Percentiles rank a stretch among this genome's conserved stretches.
These are phyloP conservation scores for Zaprionus kolodkinae DNA, from an alignment of 1,140 invertebrate species.

Conservation along the genomic window DNA sequence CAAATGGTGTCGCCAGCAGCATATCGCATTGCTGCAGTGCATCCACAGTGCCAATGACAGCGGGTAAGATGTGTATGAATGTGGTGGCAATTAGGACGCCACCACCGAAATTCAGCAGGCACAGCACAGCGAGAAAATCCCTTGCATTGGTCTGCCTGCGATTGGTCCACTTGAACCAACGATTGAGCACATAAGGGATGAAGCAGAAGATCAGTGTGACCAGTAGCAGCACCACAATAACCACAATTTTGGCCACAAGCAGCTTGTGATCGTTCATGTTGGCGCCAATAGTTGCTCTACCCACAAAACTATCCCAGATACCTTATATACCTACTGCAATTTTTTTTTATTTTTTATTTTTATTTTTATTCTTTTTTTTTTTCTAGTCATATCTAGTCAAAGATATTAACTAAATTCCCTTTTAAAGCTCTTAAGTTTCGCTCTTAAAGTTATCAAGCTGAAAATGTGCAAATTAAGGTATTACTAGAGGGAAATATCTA, in stretches of 20 bases:
- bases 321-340: slow-evolving; percentile 20
- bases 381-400: slow-evolving; percentile 8
- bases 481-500: background rate
- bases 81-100: slow-evolving; percentile 96
- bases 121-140: slow-evolving; percentile 84
- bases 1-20: slow-evolving; percentile 86
- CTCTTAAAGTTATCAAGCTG: background rate
- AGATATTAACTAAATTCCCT: slow-evolving; percentile 12
- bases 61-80: slow-evolving; percentile 95
- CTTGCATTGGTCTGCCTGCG: slow-evolving; percentile 85
- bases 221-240: slow-evolving; percentile 88
- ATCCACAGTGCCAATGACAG: slow-evolving; percentile 89
- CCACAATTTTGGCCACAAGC: slow-evolving; percentile 88
- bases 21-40: slow-evolving; percentile 85
- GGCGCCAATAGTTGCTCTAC: background rate
- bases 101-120: slow-evolving; percentile 93
- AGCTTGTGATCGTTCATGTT: slow-evolving; percentile 77
- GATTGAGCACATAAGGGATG: slow-evolving; percentile 88
- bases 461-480: background rate
- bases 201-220: slow-evolving; percentile 89
- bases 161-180: slow-evolving; percentile 86
- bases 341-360: too few relatives aligned
- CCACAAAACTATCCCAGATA: background rate
- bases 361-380: too few relatives aligned
- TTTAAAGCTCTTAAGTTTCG: slow-evolving; percentile 32